Evolutionary conservation across 2,888 invertebrate species (phyloP), one percentile per base, ranked within the genome.

Genomic region (Tetramorium bicarinatum): DNA sequence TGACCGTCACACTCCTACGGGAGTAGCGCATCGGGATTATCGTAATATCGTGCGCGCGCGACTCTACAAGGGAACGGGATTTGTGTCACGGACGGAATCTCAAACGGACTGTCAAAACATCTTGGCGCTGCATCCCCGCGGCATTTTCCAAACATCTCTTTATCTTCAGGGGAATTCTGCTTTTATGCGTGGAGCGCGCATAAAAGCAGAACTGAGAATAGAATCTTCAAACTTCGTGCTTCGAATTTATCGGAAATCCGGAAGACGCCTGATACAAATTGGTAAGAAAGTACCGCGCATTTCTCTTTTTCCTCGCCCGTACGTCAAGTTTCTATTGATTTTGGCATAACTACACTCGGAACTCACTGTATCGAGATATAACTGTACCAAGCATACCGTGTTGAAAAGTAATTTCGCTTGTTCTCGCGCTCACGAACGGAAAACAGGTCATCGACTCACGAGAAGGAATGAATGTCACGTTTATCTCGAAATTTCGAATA

Each of bases 1-100:
- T 80, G 87, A 85, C 88, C 87, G 90, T 88, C 87, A 84, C 76
- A 84, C 76, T 84, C 83, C 84, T 87, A 71, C 83, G 72, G 59
- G 89, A 85, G 87, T 83, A 21, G 81, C 82, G 67, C 80, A 75
- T 82, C 82, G 87, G 85, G 87, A 89, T 91, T 87, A 89, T 87
- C 54, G 83, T 66, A 82, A 87, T 83, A 88, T 82, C 89, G 59
- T 74, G 72, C 29, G 29, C 4, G 54, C 82, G 72, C 82, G 80
- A 84, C 79, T 76, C 82, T 80, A 79, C 47, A 38, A 61, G 52
- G 64, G 47, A 61, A 71, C 44, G 61, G 72, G 75, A 75, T 88
- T 84, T 72, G 62, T 85, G 84, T 82, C 86, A 67, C 52, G 77
- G 72, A 61, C 66, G 72, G 47, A 59, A n/a, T 49, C 54, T 62